phyloP scores from a whole-genome alignment of 1,140 invertebrate genomes.

The Lethrus apterus region DNA sequence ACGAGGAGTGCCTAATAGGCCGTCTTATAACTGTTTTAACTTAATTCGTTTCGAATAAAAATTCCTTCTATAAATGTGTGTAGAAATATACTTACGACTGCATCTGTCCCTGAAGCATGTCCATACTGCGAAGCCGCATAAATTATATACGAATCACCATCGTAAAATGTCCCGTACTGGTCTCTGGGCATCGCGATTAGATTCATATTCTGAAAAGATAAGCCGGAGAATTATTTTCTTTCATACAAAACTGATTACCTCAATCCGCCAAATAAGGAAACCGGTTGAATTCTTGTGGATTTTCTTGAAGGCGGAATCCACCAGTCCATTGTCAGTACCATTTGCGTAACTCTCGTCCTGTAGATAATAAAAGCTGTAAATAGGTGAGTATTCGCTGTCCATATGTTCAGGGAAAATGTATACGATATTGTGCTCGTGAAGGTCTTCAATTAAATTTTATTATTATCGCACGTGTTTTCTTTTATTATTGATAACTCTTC shows the following conservation, averaged over 20 bases:
- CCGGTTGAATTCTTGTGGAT: constrained; percentile 62
- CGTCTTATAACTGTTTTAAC: too few relatives aligned
- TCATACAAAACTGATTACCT: constrained; percentile 46
- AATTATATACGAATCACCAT: constrained; percentile 79
- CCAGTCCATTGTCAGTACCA: constrained; percentile 34
- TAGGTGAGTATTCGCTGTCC: neutral
- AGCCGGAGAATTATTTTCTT: neutral
- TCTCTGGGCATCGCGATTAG: constrained; percentile 66
- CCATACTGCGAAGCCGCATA: constrained; percentile 67
- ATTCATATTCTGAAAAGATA: constrained; percentile 59
- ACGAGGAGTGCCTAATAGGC: too few relatives aligned
- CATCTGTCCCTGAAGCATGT: constrained; percentile 55
- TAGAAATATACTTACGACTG: constrained; percentile 52
- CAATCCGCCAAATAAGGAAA: constrained; percentile 76
- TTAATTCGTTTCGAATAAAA: too few relatives aligned
- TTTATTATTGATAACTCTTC: too few relatives aligned
- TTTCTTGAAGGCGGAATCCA: constrained; percentile 60
- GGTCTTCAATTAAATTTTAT: constrained; percentile 1
- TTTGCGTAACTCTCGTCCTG: constrained; percentile 33
- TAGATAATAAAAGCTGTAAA: constrained; percentile 9
- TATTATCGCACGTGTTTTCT: too few relatives aligned
- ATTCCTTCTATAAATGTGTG: too few relatives aligned
- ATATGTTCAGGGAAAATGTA: neutral
- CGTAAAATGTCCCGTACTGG: constrained; percentile 78
- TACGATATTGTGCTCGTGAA: too few relatives aligned